Evolutionary conservation across 2,888 invertebrate genomes (phyloP).

Genomic region (Drosophila tripunctata): DNA sequence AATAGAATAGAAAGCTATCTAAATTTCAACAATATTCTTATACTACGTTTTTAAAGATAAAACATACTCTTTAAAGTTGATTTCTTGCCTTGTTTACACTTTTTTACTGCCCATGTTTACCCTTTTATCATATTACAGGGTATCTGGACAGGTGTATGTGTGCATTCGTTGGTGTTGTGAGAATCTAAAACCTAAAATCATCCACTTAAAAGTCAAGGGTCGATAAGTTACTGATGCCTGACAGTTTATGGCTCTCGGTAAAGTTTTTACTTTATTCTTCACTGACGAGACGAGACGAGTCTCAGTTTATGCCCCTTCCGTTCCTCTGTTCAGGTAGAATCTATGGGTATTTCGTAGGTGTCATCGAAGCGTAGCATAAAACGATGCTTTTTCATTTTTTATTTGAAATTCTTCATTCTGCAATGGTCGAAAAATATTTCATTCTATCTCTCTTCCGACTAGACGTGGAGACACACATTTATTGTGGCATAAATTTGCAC

Average conservation of each 20-base stretch:
- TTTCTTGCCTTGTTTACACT: too few species aligned
- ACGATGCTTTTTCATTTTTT: background rate
- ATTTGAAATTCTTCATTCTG: conserved; percentile 2
- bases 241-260: conserved; percentile 65
- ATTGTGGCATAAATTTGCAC: conserved; percentile 77
- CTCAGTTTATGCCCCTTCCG: background rate
- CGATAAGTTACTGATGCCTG: conserved; percentile 79
- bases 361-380: conserved; percentile 9
- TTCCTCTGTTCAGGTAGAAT: background rate
- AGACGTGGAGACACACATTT: conserved; percentile 51
- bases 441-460: conserved; percentile 10
- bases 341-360: background rate
- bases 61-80: too few species aligned
- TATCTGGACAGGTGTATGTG: conserved; percentile 32
- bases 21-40: too few species aligned
- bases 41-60: too few species aligned
- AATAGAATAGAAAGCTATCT: too few species aligned
- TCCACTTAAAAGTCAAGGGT: conserved; percentile 79
- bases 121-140: background rate
- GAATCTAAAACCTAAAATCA: conserved; percentile 75
- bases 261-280: conserved; percentile 43
- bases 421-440: conserved; percentile 34
- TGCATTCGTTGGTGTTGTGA: conserved; percentile 20
- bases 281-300: conserved; percentile 31
- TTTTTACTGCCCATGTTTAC: too few species aligned